These are phyloP conservation scores for Dinocampus coccinellae DNA, from an alignment of 2,888 invertebrate species.

Conservation along the genomic window DNA sequence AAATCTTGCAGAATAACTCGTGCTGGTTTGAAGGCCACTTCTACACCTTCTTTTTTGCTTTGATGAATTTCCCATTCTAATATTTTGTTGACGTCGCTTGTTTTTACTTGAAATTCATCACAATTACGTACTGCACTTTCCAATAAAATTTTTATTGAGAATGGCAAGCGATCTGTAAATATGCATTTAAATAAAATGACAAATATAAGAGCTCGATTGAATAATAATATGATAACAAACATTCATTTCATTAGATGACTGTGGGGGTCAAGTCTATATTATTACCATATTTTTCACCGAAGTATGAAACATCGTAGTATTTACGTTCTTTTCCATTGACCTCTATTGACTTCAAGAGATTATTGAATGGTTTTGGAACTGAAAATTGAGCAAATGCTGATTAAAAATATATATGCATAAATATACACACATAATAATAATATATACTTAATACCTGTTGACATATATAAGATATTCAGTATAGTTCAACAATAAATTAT, in stretches of 20 bases:
- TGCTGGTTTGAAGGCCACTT: slow-evolving; percentile 96
- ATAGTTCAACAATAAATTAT: too few species aligned
- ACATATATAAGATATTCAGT: neutral
- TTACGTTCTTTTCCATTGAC: slow-evolving; percentile 77
- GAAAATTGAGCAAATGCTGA: too few species aligned
- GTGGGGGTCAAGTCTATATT: too few species aligned
- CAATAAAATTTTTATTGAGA: slow-evolving; percentile 90
- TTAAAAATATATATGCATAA: neutral
- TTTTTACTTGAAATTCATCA: slow-evolving; percentile 91
- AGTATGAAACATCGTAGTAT: slow-evolving; percentile 83
- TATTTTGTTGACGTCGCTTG: slow-evolving; percentile 89
- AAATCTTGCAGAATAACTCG: slow-evolving; percentile 95
- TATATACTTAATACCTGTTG: slow-evolving; percentile 5
- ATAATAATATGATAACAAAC: slow-evolving; percentile 32
- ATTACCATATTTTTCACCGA: slow-evolving; percentile 88
- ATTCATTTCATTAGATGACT: too few species aligned
- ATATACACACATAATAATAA: neutral
- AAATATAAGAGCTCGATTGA: neutral
- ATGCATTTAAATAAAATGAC: slow-evolving; percentile 9
- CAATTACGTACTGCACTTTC: slow-evolving; percentile 97
- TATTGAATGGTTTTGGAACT: slow-evolving; percentile 76
- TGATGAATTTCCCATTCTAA: slow-evolving; percentile 89
- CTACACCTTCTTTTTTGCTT: slow-evolving; percentile 78
- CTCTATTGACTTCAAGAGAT: slow-evolving; percentile 74
- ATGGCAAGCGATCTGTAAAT: slow-evolving; percentile 83